Base-by-base conservation (phyloP, 1,140 invertebrate genomes). In the Drosophila bocki region DNA sequence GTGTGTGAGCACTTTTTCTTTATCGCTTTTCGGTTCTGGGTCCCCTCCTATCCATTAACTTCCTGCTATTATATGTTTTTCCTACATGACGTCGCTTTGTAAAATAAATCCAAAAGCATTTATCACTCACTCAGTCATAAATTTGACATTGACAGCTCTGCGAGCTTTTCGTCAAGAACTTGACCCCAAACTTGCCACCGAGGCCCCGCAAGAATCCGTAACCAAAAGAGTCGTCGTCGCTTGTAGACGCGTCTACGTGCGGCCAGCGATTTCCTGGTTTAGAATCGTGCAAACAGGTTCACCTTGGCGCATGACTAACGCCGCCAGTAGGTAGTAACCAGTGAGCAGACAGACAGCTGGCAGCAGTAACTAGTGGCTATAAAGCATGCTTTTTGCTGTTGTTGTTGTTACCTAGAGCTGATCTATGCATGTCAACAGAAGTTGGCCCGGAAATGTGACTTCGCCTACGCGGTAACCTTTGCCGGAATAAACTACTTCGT, bases 281-380 rank as follows among this genome's bases (percentile, higher is more conserved):
- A 90, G 85, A 90, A 90, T 90, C 81, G 83, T 81, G 85, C 86
- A 75, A 88, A 90, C 85, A 85, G 68, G 85, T 90, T 90, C 86
- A 90, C 86, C 85, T 90, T 90, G 86, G 78, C 72, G 85, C 78
- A 90, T 90, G 81, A 90, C 78, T 90, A 90, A 85, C 75, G 60
- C 68, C 29, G 48, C 13, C 45, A 33, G 37, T 59, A 72, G 67
- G 48, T 22, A 56, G 51, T 68, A 22, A 37, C 19, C 45, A 41
- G 26, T 50, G 13, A 65, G 41, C 29, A 33, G 26, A 22, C 22
- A 22, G 22, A 29, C 26, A 29, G 26, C 26, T 29, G 26, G 26
- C 47, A 51, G 45, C 13, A 29, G 29, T 47, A 4, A 53, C 15
- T 45, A 58, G 37, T 33, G 17, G 42, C 56, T 61, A 26, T 22